A percentile compares a stretch with the other conserved stretches of the same genome.
phyloP scores from a whole-genome alignment of 2,113 vertebrate species.

The Nanorana parkeri region DNA sequence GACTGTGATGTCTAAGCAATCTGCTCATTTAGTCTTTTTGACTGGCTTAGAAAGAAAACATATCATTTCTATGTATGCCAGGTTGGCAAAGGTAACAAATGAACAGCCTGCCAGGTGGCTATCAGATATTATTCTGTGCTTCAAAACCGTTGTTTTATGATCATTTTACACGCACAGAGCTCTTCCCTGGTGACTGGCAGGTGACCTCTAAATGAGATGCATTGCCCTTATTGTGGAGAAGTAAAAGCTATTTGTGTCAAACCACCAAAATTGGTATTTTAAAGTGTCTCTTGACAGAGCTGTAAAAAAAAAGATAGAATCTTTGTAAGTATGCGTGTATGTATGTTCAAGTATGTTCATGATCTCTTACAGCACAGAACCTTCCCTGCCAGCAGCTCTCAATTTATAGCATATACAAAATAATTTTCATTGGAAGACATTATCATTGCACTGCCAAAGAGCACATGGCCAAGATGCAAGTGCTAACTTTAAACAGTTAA shows the following conservation, averaged over 20 bases:
- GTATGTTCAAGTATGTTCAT: too few relatives aligned
- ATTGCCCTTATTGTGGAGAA: slow-evolving; percentile 45
- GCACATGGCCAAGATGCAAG: too few relatives aligned
- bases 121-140: slow-evolving; percentile 8
- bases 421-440: too few relatives aligned
- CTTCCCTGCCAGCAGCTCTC: too few relatives aligned
- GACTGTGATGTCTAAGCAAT: too few relatives aligned
- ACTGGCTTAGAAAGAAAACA: too few relatives aligned
- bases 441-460: too few relatives aligned
- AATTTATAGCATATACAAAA: too few relatives aligned
- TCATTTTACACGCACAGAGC: slow-evolving; percentile 23
- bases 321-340: too few relatives aligned
- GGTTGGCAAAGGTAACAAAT: not conserved
- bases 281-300: slow-evolving; percentile 42
- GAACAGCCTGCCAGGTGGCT: slow-evolving; percentile 7
- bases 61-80: not conserved
- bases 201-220: slow-evolving; percentile 48
- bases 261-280: slow-evolving; percentile 46
- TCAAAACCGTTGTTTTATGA: not conserved
- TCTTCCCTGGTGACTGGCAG: slow-evolving; percentile 36
- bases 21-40: too few relatives aligned
- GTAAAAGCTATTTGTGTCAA: slow-evolving; percentile 38
- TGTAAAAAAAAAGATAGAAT: slow-evolving; percentile 33
- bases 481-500: too few relatives aligned
- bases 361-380: too few relatives aligned